These are phyloP conservation scores for Lasaia peninsularis DNA, from an alignment of 1,140 invertebrate species.

Conservation along the genomic window DNA sequence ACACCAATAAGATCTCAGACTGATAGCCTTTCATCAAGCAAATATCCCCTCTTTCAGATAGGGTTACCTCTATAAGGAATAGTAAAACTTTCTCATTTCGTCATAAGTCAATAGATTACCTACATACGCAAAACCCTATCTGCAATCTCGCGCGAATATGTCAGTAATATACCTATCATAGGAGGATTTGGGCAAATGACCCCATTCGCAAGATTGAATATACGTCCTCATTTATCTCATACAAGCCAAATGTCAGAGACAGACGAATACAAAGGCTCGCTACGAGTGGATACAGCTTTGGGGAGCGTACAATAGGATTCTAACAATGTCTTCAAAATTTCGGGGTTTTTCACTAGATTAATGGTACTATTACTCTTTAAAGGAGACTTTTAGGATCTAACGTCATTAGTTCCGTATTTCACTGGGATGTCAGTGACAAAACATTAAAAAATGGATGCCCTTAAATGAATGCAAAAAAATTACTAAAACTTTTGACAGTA, in stretches of 20 bases:
- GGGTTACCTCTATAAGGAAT: too few species aligned
- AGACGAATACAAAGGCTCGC: conserved; percentile 29
- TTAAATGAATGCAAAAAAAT: too few species aligned
- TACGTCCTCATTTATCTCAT: conserved; percentile 39
- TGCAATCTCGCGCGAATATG: neutral
- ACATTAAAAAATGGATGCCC: neutral
- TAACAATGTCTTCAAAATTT: conserved; percentile 35
- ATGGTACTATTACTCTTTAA: conserved; percentile 31
- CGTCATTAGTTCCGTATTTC: conserved; percentile 1
- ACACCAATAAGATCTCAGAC: too few species aligned
- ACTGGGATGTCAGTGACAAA: neutral
- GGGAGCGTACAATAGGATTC: conserved; percentile 28
- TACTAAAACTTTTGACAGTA: too few species aligned
- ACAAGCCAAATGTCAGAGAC: conserved; percentile 37
- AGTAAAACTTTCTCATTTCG: too few species aligned
- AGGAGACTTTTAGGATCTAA: conserved; percentile 15
- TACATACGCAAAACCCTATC: too few species aligned
- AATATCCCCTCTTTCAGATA: too few species aligned
- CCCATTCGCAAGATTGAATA: conserved; percentile 30
- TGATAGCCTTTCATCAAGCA: too few species aligned
- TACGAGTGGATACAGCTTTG: conserved; percentile 27
- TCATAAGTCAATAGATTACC: too few species aligned
- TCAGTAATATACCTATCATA: conserved; percentile 2
- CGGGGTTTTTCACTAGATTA: conserved; percentile 31
- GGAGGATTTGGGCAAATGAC: conserved; percentile 13